Conservation (phyloP, 2,797 vertebrate genomes). For the Emys orbicularis region DNA sequence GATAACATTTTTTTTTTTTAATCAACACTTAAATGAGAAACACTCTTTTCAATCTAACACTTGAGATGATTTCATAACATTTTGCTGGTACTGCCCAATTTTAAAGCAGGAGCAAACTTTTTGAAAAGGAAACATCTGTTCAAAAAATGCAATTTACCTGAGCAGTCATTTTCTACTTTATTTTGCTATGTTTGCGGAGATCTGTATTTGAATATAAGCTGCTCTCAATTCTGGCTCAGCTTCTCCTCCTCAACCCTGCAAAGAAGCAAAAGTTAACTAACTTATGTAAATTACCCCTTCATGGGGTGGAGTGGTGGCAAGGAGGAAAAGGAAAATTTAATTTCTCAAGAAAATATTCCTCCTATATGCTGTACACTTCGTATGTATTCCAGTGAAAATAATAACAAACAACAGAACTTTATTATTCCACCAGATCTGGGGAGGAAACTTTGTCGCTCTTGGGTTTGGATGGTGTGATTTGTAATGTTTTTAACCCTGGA, state of each 20-base stretch:
- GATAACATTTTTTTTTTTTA: conserved; percentile 51
- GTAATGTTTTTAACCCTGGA: background rate
- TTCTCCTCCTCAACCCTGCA: conserved; percentile 15
- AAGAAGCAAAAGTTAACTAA: conserved; percentile 16
- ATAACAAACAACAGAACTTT: background rate
- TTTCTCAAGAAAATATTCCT: fast-evolving
- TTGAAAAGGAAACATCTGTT: conserved; percentile 24
- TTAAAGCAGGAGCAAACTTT: conserved; percentile 24
- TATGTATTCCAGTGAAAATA: fast-evolving
- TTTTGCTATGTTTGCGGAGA: conserved; percentile 45
- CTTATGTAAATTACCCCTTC: background rate
- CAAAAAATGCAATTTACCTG: conserved; percentile 30
- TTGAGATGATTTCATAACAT: conserved; percentile 41
- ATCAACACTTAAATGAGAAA: conserved; percentile 56
- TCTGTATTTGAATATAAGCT: background rate
- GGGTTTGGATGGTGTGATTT: background rate
- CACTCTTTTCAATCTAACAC: conserved; percentile 13
- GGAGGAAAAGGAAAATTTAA: background rate
- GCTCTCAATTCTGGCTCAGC: conserved; percentile 30
- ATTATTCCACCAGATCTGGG: fast-evolving
- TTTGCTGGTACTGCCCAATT: conserved; percentile 21
- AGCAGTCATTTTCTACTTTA: conserved; percentile 44
- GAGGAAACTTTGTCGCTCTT: fast-evolving
- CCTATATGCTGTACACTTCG: fast-evolving
- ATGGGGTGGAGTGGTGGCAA: background rate